Percentiles rank a stretch among this genome's conserved stretches.
Evolutionary conservation across 2,888 invertebrate species (phyloP).

Genomic region (Brenthis ino): DNA sequence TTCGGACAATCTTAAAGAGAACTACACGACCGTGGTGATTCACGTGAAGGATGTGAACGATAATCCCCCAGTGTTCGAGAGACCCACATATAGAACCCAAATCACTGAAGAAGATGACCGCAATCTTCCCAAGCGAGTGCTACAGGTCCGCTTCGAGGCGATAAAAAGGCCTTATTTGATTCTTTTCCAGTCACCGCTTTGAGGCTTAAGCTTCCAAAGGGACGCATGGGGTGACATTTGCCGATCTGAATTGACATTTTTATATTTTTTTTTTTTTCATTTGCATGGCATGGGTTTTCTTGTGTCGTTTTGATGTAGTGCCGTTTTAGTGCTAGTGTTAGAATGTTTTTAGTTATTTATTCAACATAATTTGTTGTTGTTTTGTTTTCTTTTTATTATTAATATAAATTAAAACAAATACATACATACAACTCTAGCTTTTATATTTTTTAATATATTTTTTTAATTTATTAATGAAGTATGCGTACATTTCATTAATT

Average conservation of each 20-base stretch:
- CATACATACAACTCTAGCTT: too few species aligned
- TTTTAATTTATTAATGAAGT: background rate
- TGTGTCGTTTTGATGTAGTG: conserved; percentile 59
- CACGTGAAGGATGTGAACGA: conserved; percentile 99
- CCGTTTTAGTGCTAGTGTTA: conserved; percentile 63
- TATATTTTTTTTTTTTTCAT: conserved; percentile 46
- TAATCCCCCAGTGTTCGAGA: conserved; percentile 97
- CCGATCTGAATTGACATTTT: conserved; percentile 49
- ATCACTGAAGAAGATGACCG: conserved; percentile 98
- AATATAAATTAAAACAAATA: background rate
- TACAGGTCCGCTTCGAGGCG: conserved; percentile 88
- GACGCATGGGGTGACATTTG: conserved; percentile 53
- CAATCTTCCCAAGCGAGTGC: conserved; percentile 95
- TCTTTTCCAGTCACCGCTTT: conserved; percentile 48
- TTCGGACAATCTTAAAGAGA: conserved; percentile 98
- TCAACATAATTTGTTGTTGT: conserved; percentile 49
- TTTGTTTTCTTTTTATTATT: conserved; percentile 28
- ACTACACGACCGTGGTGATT: conserved; percentile 97
- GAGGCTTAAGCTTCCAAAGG: conserved; percentile 48
- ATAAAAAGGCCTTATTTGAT: conserved; percentile 70
- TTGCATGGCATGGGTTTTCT: conserved; percentile 77
- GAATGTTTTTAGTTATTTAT: conserved; percentile 48
- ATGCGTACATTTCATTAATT: background rate
- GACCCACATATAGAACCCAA: conserved; percentile 96
- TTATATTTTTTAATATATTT: background rate